Evolutionary conservation across 1,140 invertebrate species (phyloP), one percentile per base, ranked within the genome.

Genomic region (Orius insidiosus): DNA sequence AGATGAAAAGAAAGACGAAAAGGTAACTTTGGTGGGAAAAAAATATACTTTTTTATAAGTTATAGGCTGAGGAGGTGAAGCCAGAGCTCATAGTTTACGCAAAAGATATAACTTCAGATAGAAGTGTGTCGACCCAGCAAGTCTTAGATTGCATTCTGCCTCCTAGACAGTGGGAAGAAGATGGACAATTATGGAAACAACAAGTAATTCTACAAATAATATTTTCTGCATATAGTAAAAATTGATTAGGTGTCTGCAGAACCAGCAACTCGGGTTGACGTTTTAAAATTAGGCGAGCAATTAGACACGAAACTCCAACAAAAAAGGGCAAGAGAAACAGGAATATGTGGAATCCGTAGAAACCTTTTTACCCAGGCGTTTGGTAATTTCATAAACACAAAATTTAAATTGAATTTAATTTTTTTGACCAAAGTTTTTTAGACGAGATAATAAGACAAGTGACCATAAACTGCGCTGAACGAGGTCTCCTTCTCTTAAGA

Each of bases 341-440:
- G 94, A 16, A 93, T 98, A 55, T 98, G 94, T 67, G 89, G 92
- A 0, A 80, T 96, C 39, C 69, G 94, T 38, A 68, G 92, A 40
- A 83, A 95, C 61, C 73, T 98, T 0, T 98, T 96, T 60, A 86
- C 86, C 1, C 92, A 98, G 63, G 93, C 90, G 61, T 98, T 98
- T 64, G 89, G 89, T 84, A 74, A 70, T 42, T 14, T 4, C 43
- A 9, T 43, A 33, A 15, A 13, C 30, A 36, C n/a, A 43, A 3
- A 34, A 13, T 6, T 42, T 36, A 2, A 13, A 36, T 19, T 15
- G 14, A 15, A 36, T 15, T n/a, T 11, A 36, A n/a, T 15, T 4
- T 11, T n/a, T 34, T 35, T 18, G 2, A 37, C 41, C 24, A 31
- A 19, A 30, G 38, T 31, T 15, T 8, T 19, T 7, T 49, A 88